Percentiles rank a stretch among this genome's conserved stretches.
phyloP scores from a whole-genome alignment of 2,113 vertebrate genomes.

The Urocitellus parryii region DNA sequence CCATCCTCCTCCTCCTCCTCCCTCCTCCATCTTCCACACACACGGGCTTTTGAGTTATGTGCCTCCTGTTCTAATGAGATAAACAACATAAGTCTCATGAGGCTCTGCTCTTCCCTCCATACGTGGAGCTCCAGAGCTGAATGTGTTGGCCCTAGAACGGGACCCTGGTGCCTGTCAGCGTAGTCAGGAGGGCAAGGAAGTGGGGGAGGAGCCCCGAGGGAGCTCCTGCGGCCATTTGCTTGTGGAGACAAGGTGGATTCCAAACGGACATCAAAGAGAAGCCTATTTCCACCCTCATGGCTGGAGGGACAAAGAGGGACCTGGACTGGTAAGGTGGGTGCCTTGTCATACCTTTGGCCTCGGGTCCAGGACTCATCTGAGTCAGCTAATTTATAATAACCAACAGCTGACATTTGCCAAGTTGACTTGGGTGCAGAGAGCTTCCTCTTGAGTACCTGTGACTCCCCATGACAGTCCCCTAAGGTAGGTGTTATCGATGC shows the following conservation, averaged over 20 bases:
- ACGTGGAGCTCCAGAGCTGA: slow-evolving; percentile 83
- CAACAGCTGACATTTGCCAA: background rate
- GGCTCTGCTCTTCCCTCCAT: slow-evolving; percentile 83
- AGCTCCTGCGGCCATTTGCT: background rate
- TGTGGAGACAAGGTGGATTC: slow-evolving; percentile 54
- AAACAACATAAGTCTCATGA: slow-evolving; percentile 88
- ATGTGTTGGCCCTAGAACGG: slow-evolving; percentile 83
- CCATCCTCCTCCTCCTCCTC: slow-evolving; percentile 65
- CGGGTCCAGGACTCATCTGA: background rate
- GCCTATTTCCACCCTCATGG: background rate
- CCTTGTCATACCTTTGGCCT: background rate
- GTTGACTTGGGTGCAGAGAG: background rate
- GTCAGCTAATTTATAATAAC: background rate
- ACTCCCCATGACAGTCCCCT: background rate
- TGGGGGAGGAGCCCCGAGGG: background rate
- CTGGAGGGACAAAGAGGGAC: background rate
- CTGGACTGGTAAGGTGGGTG: background rate
- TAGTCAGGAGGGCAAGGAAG: slow-evolving; percentile 38
- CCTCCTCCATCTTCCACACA: slow-evolving; percentile 75
- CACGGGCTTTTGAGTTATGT: slow-evolving; percentile 85
- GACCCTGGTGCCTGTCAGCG: slow-evolving; percentile 70
- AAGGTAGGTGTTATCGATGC: background rate
- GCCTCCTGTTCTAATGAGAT: slow-evolving; percentile 89
- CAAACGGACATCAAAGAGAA: slow-evolving; percentile 42
- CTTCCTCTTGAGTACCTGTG: background rate